Evolutionary conservation across 1,140 invertebrate genomes (phyloP).

Genomic region (Drosophila burlai): DNA sequence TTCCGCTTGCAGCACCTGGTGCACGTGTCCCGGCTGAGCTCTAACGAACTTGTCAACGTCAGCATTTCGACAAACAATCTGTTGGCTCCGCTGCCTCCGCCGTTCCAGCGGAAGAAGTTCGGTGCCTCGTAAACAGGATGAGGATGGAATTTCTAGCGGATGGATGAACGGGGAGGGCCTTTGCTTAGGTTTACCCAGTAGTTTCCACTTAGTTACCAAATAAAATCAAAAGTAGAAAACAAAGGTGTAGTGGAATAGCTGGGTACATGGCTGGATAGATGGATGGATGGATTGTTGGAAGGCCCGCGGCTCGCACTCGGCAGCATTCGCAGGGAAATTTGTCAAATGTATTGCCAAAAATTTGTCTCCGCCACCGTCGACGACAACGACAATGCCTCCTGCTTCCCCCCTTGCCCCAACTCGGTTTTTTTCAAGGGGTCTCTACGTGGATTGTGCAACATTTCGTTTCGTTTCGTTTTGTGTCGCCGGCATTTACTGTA

Average conservation of each 20-base stretch:
- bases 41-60: conserved; percentile 89
- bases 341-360: conserved; percentile 67
- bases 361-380: conserved; percentile 67
- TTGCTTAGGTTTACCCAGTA: conserved; percentile 20
- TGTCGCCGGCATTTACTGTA: conserved; percentile 78
- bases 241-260: conserved; percentile 11
- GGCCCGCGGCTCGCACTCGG: conserved; percentile 15
- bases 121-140: conserved; percentile 84
- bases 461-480: conserved; percentile 77
- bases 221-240: conserved; percentile 47
- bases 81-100: conserved; percentile 87
- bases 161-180: conserved; percentile 7
- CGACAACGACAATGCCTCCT: conserved; percentile 27
- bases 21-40: conserved; percentile 87
- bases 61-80: conserved; percentile 89
- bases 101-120: conserved; percentile 88
- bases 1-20: conserved; percentile 88
- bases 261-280: conserved; percentile 7
- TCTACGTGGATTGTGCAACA: conserved; percentile 73
- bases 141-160: conserved; percentile 1
- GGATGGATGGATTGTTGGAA: conserved; percentile 29
- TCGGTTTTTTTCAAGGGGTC: conserved; percentile 8
- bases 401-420: neutral
- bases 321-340: conserved; percentile 40
- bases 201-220: conserved; percentile 59